phyloP scores from a whole-genome alignment of 2,113 vertebrate genomes.

The Corydoras maculifer region DNA sequence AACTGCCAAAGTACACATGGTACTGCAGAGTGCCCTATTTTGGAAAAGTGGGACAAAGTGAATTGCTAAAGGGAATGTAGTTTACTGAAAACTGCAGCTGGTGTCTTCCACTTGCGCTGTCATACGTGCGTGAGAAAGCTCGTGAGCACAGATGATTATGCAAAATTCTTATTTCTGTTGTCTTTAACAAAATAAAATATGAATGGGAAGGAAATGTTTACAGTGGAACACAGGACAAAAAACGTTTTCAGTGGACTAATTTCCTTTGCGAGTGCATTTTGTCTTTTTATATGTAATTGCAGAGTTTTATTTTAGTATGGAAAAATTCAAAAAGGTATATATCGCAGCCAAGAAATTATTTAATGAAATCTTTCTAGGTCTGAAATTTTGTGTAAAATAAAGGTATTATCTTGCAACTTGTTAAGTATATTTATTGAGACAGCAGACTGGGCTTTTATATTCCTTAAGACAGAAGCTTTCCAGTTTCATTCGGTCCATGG shows the following conservation, averaged over 20 bases:
- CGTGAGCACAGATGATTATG: conserved; percentile 85
- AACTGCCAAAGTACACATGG: conserved; percentile 80
- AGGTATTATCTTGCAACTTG: conserved; percentile 87
- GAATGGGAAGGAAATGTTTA: conserved; percentile 71
- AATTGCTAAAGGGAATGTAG: conserved; percentile 87
- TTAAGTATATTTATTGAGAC: conserved; percentile 98
- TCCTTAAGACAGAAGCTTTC: conserved; percentile 77
- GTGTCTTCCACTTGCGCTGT: conserved; percentile 80
- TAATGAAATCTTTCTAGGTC: conserved; percentile 87
- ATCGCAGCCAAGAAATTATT: conserved; percentile 86
- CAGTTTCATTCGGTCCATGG: conserved; percentile 72
- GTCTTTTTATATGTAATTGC: conserved; percentile 95
- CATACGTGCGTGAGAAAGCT: conserved; percentile 60
- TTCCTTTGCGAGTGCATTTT: conserved; percentile 90
- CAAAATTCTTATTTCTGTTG: conserved; percentile 69
- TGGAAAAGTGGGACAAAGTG: conserved; percentile 86
- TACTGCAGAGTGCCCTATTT: conserved; percentile 77
- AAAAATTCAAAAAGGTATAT: conserved; percentile 80
- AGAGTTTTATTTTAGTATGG: conserved; percentile 98
- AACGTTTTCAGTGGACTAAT: conserved; percentile 88
- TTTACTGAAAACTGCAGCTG: conserved; percentile 86
- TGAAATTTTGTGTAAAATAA: conserved; percentile 89
- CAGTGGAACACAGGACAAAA: conserved; percentile 77
- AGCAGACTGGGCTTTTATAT: conserved; percentile 77
- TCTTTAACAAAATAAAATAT: conserved; percentile 59